Base-by-base conservation (phyloP, 2,888 invertebrate species). In the Eupithecia insigniata region DNA sequence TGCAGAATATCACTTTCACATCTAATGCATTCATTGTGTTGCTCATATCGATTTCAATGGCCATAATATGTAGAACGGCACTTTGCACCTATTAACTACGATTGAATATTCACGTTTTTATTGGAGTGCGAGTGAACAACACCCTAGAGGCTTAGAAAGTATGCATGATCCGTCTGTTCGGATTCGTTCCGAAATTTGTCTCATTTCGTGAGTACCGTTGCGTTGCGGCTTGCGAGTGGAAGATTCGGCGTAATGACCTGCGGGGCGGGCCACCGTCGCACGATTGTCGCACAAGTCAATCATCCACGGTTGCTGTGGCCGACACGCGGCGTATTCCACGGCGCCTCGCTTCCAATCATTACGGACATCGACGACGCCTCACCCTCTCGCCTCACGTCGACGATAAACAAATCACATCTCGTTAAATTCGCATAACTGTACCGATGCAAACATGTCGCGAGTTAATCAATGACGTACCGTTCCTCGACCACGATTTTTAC, bases 151-250 rank as follows among this genome's bases (percentile, higher is more conserved):
- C n/a, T n/a, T n/a, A n/a, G 78, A 78, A 79, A 76, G 71, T 73
- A 76, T 73, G 77, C 76, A 77, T 78, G 81, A 81, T 80, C 80
- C 74, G 69, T 74, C 78, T 80, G 76, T 82, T 80, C 81, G 82
- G 83, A 87, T 85, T 84, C 85, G 84, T 84, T 83, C 82, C 81
- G 82, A 83, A 82, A 85, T 79, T 80, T 81, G 79, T 78, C 80
- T 78, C 80, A 79, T 80, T 82, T 82, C 81, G 74, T 77, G 78
- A 79, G 78, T 89, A 89, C 89, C 89, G 90, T 90, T 90, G 88
- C 70, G 78, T 80, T 80, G 80, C 70, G 78, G 78, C 78, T 78
- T 76, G 73, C 72, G 73, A 73, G 72, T 71, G 72, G 76, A 75
- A 76, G 77, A 75, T 79, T 79, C 78, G 77, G 79, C 80, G 78